Conservation (phyloP, 2,113 vertebrate species). For the Pomatostomus ruficeps region DNA sequence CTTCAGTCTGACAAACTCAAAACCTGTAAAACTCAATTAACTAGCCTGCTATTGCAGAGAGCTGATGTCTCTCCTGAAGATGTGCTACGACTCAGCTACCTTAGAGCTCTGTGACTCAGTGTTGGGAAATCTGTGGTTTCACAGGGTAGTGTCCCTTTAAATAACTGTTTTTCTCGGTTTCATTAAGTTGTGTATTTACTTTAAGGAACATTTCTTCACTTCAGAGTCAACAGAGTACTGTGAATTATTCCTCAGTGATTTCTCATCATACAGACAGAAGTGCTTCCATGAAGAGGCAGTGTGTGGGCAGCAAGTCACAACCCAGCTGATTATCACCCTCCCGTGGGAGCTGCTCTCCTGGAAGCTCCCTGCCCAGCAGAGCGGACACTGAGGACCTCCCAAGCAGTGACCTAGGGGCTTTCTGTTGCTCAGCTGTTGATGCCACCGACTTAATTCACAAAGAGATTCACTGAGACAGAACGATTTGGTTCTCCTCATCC, state of each 20-base stretch:
- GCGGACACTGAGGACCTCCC: not conserved
- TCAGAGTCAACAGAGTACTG: not conserved
- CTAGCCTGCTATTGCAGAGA: not conserved
- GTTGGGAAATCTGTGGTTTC: not conserved
- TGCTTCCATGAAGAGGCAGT: not conserved
- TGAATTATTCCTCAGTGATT: not conserved
- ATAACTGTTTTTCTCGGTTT: not conserved
- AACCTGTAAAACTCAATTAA: not conserved
- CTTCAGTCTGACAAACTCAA: not conserved
- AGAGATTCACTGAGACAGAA: not conserved
- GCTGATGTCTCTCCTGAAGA: not conserved
- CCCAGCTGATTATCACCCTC: not conserved
- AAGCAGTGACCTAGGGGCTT: not conserved
- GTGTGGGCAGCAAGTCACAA: not conserved
- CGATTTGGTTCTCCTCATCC: not conserved
- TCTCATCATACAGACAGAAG: not conserved
- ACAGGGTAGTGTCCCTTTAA: not conserved
- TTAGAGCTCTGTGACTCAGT: not conserved
- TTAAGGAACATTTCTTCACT: not conserved
- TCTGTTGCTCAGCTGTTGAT: not conserved
- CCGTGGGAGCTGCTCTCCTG: not conserved
- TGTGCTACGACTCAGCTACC: accelerated
- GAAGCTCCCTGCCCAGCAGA: not conserved
- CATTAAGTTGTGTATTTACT: constrained; percentile 11
- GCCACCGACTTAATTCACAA: not conserved